Percentiles rank a stretch among this genome's conserved stretches.
Conservation (phyloP, 1,140 invertebrate species). For the Anastrepha obliqua region DNA sequence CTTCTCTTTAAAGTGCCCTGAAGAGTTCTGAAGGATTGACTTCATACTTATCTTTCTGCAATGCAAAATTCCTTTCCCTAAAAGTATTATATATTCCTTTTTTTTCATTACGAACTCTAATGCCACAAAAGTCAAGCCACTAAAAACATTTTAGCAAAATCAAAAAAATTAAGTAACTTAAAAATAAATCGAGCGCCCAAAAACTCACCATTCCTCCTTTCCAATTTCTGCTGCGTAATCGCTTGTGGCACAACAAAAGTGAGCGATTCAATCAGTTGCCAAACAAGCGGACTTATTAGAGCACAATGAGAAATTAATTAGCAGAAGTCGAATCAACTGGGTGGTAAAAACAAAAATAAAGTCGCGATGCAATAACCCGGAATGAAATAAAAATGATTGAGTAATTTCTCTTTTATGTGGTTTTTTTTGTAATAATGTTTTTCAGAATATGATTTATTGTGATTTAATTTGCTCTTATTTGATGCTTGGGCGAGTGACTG, state of each 20-base stretch:
- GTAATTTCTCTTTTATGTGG: neutral
- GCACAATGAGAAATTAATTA: conserved; percentile 19
- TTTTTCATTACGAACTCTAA: neutral
- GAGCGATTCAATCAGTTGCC: neutral
- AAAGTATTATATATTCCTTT: neutral
- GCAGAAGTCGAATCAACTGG: neutral
- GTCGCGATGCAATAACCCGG: neutral
- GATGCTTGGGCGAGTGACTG: neutral
- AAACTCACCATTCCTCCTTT: neutral
- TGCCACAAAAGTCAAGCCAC: neutral
- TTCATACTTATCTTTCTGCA: no score
- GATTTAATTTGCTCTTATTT: conserved; percentile 12
- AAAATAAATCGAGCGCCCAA: no score
- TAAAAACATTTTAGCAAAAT: neutral
- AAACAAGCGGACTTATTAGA: neutral
- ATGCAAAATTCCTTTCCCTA: no score
- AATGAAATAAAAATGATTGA: neutral
- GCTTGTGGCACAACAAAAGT: neutral
- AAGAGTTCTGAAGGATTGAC: no score
- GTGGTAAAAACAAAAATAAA: neutral
- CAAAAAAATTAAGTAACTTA: no score
- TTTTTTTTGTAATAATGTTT: neutral
- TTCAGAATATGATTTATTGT: conserved; percentile 16
- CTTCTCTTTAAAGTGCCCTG: no score
- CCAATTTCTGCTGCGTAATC: neutral